phyloP scores from a whole-genome alignment of 1,140 invertebrate species.

The Atopsyche davidsoni region DNA sequence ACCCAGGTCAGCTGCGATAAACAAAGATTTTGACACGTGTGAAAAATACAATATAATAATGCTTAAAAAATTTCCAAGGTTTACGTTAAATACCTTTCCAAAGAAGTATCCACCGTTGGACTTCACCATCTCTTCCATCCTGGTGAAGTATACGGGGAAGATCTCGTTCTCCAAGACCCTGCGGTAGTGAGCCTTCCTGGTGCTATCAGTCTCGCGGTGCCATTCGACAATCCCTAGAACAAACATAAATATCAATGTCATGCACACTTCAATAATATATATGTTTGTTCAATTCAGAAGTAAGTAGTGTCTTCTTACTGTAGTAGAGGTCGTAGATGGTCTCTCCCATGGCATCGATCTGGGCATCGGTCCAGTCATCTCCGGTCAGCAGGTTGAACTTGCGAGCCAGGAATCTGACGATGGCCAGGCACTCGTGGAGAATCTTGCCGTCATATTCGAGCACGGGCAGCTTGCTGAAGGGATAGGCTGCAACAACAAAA shows the following conservation, averaged over 20 bases:
- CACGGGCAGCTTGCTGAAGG: constrained; percentile 69
- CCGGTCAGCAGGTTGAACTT: constrained; percentile 33
- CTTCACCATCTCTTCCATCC: constrained; percentile 39
- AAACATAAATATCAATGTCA: too few species aligned
- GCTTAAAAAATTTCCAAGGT: too few species aligned
- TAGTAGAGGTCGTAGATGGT: constrained; percentile 40
- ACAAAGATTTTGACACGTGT: too few species aligned
- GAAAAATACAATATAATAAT: too few species aligned
- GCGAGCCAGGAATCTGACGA: constrained; percentile 64
- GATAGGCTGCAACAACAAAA: constrained; percentile 32
- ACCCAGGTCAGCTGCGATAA: constrained; percentile 39
- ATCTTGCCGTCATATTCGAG: constrained; percentile 65
- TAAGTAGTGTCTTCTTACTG: too few species aligned
- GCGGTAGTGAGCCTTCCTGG: constrained; percentile 34
- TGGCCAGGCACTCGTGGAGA: constrained; percentile 64
- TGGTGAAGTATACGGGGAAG: constrained; percentile 36
- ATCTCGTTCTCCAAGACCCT: constrained; percentile 34
- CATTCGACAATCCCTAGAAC: constrained; percentile 12
- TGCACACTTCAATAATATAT: too few species aligned
- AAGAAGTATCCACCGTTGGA: constrained; percentile 38
- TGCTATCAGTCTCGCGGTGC: constrained; percentile 32
- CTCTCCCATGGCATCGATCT: constrained; percentile 36
- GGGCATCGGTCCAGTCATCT: constrained; percentile 41
- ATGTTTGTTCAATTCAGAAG: too few species aligned
- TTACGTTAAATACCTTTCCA: constrained; percentile 43